These are phyloP conservation scores for Parascotia fuliginaria DNA, from an alignment of 2,888 invertebrate genomes.

Conservation along the genomic window DNA sequence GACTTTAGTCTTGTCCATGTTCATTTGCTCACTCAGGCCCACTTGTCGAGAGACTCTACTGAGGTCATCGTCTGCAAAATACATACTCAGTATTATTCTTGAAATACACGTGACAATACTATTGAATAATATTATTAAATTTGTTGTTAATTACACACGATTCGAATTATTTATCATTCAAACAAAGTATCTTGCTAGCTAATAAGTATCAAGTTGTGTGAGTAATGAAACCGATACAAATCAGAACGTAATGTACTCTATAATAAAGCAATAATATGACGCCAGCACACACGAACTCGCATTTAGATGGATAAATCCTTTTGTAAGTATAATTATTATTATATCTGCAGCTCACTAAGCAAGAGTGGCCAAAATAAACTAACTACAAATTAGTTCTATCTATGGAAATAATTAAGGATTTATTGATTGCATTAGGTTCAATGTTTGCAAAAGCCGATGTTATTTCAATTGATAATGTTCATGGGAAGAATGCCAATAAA, in stretches of 20 bases:
- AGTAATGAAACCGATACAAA: constrained; percentile 19
- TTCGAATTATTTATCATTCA: constrained; percentile 2
- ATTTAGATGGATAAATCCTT: constrained; percentile 22
- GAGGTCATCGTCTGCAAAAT: too few relatives aligned
- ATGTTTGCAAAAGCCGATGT: constrained; percentile 29
- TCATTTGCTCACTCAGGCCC: too few relatives aligned
- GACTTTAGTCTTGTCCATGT: too few relatives aligned
- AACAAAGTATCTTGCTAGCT: not conserved
- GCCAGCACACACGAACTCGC: constrained; percentile 22
- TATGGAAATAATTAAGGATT: constrained; percentile 12
- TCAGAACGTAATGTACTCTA: constrained; percentile 12
- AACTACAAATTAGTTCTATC: constrained; percentile 2
- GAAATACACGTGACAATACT: too few relatives aligned
- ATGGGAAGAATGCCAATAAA: constrained; percentile 78
- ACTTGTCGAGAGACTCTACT: too few relatives aligned
- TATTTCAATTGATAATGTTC: constrained; percentile 56
- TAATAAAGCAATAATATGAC: constrained; percentile 22
- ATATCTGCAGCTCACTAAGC: constrained; percentile 11
- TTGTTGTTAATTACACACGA: not conserved
- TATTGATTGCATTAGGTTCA: constrained; percentile 23
- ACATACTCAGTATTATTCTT: too few relatives aligned
- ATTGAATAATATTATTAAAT: too few relatives aligned
- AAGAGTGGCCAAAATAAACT: constrained; percentile 17
- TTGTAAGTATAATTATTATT: constrained; percentile 8
- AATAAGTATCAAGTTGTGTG: constrained; percentile 1